Evolutionary conservation across 2,888 invertebrate genomes (phyloP).

Genomic region (Cerastis rubricosa): DNA sequence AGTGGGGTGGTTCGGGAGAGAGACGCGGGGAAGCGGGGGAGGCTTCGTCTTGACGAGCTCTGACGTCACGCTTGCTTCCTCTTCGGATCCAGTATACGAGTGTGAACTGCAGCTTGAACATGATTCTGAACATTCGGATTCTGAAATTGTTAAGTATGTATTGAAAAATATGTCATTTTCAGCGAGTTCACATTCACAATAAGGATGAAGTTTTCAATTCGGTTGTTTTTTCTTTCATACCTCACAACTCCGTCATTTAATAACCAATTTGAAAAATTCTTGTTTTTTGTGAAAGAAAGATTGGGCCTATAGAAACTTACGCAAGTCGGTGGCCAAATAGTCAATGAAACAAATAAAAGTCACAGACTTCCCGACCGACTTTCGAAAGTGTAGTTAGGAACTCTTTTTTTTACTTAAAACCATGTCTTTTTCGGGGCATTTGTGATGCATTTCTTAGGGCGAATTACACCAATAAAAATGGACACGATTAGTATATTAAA

Average conservation of each 20-base stretch:
- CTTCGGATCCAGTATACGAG: conserved; percentile 79
- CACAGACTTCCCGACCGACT: too few species aligned
- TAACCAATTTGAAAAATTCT: too few species aligned
- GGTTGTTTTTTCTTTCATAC: too few species aligned
- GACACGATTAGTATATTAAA: neutral
- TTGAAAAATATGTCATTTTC: neutral
- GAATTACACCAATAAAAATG: neutral
- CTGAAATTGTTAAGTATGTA: conserved; percentile 77
- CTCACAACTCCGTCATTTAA: too few species aligned
- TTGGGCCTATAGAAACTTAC: too few species aligned
- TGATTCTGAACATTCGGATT: conserved; percentile 93
- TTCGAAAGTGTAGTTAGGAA: too few species aligned
- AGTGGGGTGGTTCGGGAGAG: conserved; percentile 72
- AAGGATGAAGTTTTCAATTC: too few species aligned
- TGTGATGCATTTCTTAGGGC: neutral
- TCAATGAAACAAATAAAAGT: too few species aligned
- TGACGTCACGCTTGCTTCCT: conserved; percentile 73
- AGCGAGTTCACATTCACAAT: too few species aligned
- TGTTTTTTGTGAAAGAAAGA: too few species aligned
- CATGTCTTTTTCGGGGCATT: neutral
- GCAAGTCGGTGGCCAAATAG: too few species aligned
- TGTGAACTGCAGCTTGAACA: conserved; percentile 92
- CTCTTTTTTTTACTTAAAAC: neutral
- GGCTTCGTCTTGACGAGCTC: conserved; percentile 77
- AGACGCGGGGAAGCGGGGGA: conserved; percentile 78